Base-by-base conservation (phyloP, 2,888 invertebrate species). In the Phengaris arion region DNA sequence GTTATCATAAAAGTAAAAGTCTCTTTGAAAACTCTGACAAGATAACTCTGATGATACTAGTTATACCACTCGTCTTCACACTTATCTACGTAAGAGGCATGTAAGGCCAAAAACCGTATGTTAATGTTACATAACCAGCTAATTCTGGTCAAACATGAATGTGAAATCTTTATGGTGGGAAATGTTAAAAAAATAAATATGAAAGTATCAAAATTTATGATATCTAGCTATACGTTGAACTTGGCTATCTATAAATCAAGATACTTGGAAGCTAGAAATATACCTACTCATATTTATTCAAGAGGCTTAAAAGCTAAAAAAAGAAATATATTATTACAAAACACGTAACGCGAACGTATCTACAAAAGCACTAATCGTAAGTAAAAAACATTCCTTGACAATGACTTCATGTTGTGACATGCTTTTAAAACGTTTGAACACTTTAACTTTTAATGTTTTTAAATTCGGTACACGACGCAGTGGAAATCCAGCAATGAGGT, bases 381-480 rank as follows among this genome's bases (percentile, higher is more conserved):
- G 35, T 64, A 9, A 51, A 70, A 22, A 54, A 54, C 70, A 70
- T 72, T 54, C 35, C 51, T 35, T 22, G 13, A 35, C 22, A 0
- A 48, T 22, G 15, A 54, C 72, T 35, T 35, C 72, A 72, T 12
- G 7, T 35, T 35, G 7, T 52, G 15, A 72, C 54, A 15, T 52
- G 64, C 22, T 75, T 75, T 68, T 54, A 70, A 48, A 69, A 15
- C 68, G 64, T 64, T 59, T 51, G 52, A 74, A 75, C 51, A 70
- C 46, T 46, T 74, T 69, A 35, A 75, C 55, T 45, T 74, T 68
- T 74, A 59, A 57, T 46, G 54, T 59, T 69, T 75, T 75, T 51
- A 75, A 75, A 75, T 75, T 75, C 75, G 51, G 57, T 48, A 48
- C 75, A 70, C 75, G 75, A 12, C 13, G 35, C 70, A 69, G 55